These are phyloP conservation scores for Netelia virgata DNA, from an alignment of 2,888 invertebrate species.

Conservation along the genomic window DNA sequence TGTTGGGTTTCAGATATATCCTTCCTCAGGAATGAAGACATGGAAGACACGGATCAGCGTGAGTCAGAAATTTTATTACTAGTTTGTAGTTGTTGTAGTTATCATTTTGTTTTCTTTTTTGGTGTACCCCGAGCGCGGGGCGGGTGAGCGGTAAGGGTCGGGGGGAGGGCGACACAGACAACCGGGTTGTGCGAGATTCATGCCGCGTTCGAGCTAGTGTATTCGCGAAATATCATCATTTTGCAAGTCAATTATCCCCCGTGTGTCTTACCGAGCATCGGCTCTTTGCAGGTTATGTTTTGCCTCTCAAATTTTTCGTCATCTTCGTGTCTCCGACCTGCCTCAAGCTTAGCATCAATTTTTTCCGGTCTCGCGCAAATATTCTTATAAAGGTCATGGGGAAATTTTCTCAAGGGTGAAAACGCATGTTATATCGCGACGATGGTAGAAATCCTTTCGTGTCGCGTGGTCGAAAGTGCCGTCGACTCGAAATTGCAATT, in stretches of 20 bases:
- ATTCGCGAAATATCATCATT: constrained; percentile 29
- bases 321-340: background rate
- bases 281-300: constrained; percentile 47
- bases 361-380: background rate
- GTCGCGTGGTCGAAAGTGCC: constrained; percentile 56
- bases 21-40: constrained; percentile 81
- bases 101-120: background rate
- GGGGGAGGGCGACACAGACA: constrained; percentile 62
- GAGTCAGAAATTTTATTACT: constrained; percentile 77
- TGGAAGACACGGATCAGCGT: constrained; percentile 80
- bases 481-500: constrained; percentile 25
- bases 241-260: background rate
- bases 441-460: background rate
- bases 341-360: background rate
- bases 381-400: constrained; percentile 43
- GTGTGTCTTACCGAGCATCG: background rate
- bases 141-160: constrained; percentile 11
- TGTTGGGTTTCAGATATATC: constrained; percentile 84
- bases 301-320: constrained; percentile 6
- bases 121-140: background rate
- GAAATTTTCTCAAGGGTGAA: constrained; percentile 27
- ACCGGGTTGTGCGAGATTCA: constrained; percentile 43
- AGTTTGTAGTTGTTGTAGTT: constrained; percentile 54
- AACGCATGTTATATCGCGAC: constrained; percentile 61
- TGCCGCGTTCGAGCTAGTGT: constrained; percentile 24